Evolutionary conservation across 2,888 invertebrate genomes (phyloP).

Genomic region (Aleiodes alternator): DNA sequence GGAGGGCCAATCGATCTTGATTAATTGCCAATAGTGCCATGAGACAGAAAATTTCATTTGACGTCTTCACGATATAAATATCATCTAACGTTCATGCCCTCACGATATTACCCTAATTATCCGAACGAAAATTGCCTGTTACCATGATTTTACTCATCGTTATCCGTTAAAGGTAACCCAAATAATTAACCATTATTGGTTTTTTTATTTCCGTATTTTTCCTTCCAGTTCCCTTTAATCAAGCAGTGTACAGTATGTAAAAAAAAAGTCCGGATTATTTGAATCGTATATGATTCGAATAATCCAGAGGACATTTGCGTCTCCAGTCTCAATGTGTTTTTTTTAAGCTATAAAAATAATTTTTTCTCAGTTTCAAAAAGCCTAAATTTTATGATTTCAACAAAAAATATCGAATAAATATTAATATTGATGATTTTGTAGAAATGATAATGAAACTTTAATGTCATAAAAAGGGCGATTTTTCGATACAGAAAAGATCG

Average conservation of each 20-base stretch:
- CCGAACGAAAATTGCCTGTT: conserved; percentile 26
- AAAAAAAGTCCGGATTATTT: neutral
- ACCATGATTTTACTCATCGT: conserved; percentile 15
- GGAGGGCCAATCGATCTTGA: conserved; percentile 8
- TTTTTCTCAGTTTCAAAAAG: no score
- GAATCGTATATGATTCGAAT: no score
- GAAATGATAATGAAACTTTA: no score
- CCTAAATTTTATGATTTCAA: no score
- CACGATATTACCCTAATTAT: conserved; percentile 29
- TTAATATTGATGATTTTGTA: no score
- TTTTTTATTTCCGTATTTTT: neutral
- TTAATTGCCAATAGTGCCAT: conserved; percentile 19
- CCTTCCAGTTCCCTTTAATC: neutral
- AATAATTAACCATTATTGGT: conserved; percentile 28
- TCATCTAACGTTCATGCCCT: conserved; percentile 12
- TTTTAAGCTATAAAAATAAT: no score
- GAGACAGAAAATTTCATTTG: conserved; percentile 24
- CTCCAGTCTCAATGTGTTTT: no score
- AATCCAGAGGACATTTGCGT: no score
- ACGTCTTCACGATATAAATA: conserved; percentile 26
- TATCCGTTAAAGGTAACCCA: conserved; percentile 10
- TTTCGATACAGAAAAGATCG: no score
- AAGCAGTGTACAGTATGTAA: neutral
- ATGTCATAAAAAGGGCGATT: no score
- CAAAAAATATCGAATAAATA: no score